Base-by-base conservation (phyloP, 92 coral and sea anemone genomes). In the Ricordea florida region DNA sequence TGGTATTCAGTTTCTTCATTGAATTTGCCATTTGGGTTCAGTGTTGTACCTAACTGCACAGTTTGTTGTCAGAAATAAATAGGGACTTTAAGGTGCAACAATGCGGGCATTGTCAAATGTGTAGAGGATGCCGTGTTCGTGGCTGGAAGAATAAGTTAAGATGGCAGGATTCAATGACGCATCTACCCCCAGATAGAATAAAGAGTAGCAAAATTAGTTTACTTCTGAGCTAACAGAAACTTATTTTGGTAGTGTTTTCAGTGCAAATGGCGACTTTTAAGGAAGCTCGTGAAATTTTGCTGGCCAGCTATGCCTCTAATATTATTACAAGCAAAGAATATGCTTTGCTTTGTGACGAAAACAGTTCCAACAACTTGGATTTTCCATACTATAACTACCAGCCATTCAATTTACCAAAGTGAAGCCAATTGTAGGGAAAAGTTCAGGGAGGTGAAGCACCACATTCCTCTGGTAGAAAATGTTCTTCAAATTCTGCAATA, bases 381-480 rank as follows among this genome's bases (percentile, higher is more conserved):
- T 83, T 65, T 76, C 83, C 79, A 1, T 51, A 66, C 36, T 33
- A 66, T 22, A 40, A 52, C 76, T 83, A 83, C 43, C 65, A 35
- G 28, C 23, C 2, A 10, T 52, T 74, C 47, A 62, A 63, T 15
- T 35, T 73, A 20, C 57, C 69, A 76, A 14, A 62, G 78, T 37
- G 78, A 37, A 29, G 62, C 82, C 6, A 78, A 83, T 55, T 74
- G 87, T 45, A 81, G 47, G 31, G 76, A 75, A 20, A 58, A 81
- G 46, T 72, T 82, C 29, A 66, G 87, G 40, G 45, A 63, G 11
- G 82, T 62, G 56, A 82, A 73, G 64, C 29, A 62, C 29, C 53
- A 82, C 33, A 41, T 52, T 5, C 61, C 62, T 15, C 38, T 53
- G 59, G 57, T 82, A 30, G 87, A 42, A 10, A 62, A 82, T 33